Percentiles rank a stretch among this genome's conserved stretches.
phyloP scores from a whole-genome alignment of 2,797 vertebrate species.

The Argyrosomus regius region DNA sequence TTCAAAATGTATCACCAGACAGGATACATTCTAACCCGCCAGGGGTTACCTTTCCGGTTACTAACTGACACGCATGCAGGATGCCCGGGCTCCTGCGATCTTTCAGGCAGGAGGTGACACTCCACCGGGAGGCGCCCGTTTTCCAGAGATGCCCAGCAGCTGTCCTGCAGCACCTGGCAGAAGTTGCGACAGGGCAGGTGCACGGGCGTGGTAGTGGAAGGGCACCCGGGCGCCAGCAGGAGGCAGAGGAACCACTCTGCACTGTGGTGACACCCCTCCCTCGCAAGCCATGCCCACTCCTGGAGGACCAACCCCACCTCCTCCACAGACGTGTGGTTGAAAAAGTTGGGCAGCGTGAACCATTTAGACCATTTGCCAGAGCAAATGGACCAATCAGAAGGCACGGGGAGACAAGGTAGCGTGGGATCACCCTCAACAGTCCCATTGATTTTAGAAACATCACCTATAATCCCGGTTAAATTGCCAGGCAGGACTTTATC shows the following conservation, averaged over 20 bases:
- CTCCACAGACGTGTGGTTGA: constrained; percentile 83
- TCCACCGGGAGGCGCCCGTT: constrained; percentile 85
- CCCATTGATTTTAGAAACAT: constrained; percentile 16
- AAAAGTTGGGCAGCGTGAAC: constrained; percentile 88
- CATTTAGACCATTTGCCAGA: constrained; percentile 64
- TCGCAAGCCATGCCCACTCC: constrained; percentile 88
- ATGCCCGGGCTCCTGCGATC: constrained; percentile 70
- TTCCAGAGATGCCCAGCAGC: constrained; percentile 88
- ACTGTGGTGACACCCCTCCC: constrained; percentile 86
- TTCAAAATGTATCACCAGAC: constrained; percentile 76
- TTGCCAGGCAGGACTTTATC: constrained; percentile 10
- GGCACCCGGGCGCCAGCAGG: constrained; percentile 88
- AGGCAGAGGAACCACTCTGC: constrained; percentile 92
- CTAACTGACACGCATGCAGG: constrained; percentile 87
- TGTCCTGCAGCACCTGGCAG: constrained; percentile 89
- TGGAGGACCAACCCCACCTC: constrained; percentile 81
- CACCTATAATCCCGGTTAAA: constrained; percentile 10
- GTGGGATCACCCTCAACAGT: constrained; percentile 15
- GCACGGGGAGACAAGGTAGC: constrained; percentile 81
- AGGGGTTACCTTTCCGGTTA: constrained; percentile 90
- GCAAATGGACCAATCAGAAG: constrained; percentile 84
- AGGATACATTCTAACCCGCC: constrained; percentile 75
- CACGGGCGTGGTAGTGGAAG: constrained; percentile 17
- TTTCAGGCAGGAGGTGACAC: constrained; percentile 87
- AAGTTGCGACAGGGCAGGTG: constrained; percentile 89